Evolutionary conservation across 1,140 invertebrate species (phyloP).

Genomic region (Cyphomyrmex costatus): DNA sequence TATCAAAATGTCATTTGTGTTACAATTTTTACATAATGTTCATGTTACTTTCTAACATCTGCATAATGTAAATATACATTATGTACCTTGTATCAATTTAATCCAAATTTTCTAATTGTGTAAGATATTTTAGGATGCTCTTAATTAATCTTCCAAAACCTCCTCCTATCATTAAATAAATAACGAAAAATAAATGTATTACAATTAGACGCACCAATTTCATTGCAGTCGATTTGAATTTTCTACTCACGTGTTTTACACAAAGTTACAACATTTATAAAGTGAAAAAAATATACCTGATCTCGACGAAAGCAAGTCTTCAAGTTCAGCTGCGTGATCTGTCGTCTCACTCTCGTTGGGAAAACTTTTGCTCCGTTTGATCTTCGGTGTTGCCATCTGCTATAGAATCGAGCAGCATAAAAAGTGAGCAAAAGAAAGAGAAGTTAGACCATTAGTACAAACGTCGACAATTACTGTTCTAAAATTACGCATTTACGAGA

Average conservation of each 20-base stretch:
- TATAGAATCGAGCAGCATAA: slow-evolving; percentile 53
- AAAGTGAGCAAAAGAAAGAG: slow-evolving; percentile 63
- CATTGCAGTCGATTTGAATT: not conserved
- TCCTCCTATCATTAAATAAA: not conserved
- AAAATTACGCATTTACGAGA: not conserved
- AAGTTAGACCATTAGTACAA: slow-evolving; percentile 66
- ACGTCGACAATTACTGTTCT: not conserved
- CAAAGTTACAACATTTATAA: not conserved
- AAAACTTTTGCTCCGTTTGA: slow-evolving; percentile 82
- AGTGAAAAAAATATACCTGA: slow-evolving; percentile 74
- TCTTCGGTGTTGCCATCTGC: slow-evolving; percentile 80
- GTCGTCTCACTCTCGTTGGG: slow-evolving; percentile 81
- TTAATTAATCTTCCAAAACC: not conserved
- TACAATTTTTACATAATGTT: too few relatives aligned
- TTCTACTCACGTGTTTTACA: not conserved
- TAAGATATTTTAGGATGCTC: too few relatives aligned
- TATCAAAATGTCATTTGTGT: too few relatives aligned
- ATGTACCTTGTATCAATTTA: too few relatives aligned
- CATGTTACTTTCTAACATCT: too few relatives aligned
- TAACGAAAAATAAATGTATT: not conserved
- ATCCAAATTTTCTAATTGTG: too few relatives aligned
- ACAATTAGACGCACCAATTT: not conserved
- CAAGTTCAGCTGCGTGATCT: slow-evolving; percentile 78
- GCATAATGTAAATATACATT: too few relatives aligned
- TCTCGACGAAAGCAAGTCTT: slow-evolving; percentile 81